A percentile compares a stretch with the other conserved stretches of the same genome.
phyloP scores from a whole-genome alignment of 2,797 vertebrate genomes.

The Echeneis naucrates region DNA sequence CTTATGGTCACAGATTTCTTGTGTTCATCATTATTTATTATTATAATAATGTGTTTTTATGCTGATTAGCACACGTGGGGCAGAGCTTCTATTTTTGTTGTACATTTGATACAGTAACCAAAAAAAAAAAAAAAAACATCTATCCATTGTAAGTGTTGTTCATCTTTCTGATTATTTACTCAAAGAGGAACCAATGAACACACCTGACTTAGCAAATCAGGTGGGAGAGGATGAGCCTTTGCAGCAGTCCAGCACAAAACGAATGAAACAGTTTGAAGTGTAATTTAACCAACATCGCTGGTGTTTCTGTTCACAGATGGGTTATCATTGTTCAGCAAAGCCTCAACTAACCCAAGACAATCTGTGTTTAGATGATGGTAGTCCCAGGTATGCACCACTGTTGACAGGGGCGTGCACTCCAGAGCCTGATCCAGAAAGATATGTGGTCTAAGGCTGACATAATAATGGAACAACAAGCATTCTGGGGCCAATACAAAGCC shows the following conservation, averaged over 20 bases:
- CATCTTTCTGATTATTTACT: conserved; percentile 6
- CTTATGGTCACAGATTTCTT: no score
- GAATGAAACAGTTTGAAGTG: conserved; percentile 52
- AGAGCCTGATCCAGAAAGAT: conserved; percentile 23
- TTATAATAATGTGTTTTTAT: no score
- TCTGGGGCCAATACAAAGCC: conserved; percentile 71
- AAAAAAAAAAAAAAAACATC: no score
- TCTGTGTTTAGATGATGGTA: neutral
- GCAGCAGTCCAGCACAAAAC: conserved; percentile 52
- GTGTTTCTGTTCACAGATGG: conserved; percentile 30
- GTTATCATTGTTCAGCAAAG: conserved; percentile 14
- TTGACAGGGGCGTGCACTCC: conserved; percentile 20
- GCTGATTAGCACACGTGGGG: no score
- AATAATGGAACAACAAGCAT: conserved; percentile 56
- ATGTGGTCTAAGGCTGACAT: conserved; percentile 31
- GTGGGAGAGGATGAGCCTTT: conserved; percentile 14
- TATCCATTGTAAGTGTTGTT: no score
- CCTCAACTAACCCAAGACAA: conserved; percentile 8
- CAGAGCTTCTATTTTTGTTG: no score
- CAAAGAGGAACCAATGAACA: conserved; percentile 11
- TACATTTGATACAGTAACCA: no score
- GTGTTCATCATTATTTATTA: no score
- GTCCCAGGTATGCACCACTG: conserved; percentile 1
- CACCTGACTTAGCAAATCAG: conserved; percentile 13
- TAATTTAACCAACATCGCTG: conserved; percentile 30